Conservation (phyloP, 2,113 vertebrate genomes). For the Cochlearius cochlearius region DNA sequence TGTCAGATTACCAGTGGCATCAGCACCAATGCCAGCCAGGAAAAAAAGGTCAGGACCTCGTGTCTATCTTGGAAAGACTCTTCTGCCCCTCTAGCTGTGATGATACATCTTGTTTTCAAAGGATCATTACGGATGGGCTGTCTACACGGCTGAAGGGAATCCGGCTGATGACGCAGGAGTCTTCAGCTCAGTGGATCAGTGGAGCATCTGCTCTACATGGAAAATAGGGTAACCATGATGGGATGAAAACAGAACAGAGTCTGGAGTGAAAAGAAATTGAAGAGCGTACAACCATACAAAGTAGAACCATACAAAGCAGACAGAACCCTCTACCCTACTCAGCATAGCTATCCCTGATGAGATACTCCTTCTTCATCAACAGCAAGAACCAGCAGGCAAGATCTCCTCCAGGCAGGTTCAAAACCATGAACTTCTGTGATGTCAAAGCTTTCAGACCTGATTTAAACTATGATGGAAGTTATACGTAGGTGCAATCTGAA, state of each 20-base stretch:
- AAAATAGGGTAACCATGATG: not conserved
- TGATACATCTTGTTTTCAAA: not conserved
- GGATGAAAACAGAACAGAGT: not conserved
- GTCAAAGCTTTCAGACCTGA: not conserved
- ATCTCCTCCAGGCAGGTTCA: not conserved
- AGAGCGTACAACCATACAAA: not conserved
- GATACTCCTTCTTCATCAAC: not conserved
- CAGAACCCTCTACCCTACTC: not conserved
- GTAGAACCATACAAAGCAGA: not conserved
- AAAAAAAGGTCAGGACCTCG: not conserved
- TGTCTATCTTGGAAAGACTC: not conserved
- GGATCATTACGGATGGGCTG: accelerated
- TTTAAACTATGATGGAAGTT: not conserved
- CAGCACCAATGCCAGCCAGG: not conserved
- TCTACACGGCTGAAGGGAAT: not conserved
- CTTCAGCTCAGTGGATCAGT: not conserved
- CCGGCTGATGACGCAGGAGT: not conserved
- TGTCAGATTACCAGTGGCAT: not conserved
- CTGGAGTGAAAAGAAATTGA: not conserved
- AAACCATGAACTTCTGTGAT: not conserved
- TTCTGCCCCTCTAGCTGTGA: not conserved
- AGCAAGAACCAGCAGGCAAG: not conserved
- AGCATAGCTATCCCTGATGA: not conserved
- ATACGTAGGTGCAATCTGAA: not conserved
- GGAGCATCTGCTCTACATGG: not conserved